Evolutionary conservation across 1,140 invertebrate species (phyloP).

Genomic region (Caenorhabditis elegans): WBcel235 BX284602.5:121001-121500

Average conservation of each 20-base stretch:
- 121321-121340: background rate
- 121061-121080: no score
- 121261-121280: background rate
- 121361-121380: background rate
- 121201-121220: conserved; percentile 38
- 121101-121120: conserved; percentile 74
- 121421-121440: background rate
- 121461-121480: no score
- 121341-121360: background rate
- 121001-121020: no score
- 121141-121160: conserved; percentile 88
- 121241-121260: background rate
- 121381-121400: background rate
- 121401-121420: background rate
- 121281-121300: background rate
- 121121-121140: conserved; percentile 80
- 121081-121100: conserved; percentile 50
- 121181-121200: conserved; percentile 49
- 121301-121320: background rate
- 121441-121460: background rate
- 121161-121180: conserved; percentile 58
- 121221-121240: no score
- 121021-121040: no score
- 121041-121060: no score
- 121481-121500: no score